A percentile compares a stretch with the other conserved stretches of the same genome.
Conservation (phyloP, 2,113 vertebrate species). For the Microtus ochrogaster region DNA sequence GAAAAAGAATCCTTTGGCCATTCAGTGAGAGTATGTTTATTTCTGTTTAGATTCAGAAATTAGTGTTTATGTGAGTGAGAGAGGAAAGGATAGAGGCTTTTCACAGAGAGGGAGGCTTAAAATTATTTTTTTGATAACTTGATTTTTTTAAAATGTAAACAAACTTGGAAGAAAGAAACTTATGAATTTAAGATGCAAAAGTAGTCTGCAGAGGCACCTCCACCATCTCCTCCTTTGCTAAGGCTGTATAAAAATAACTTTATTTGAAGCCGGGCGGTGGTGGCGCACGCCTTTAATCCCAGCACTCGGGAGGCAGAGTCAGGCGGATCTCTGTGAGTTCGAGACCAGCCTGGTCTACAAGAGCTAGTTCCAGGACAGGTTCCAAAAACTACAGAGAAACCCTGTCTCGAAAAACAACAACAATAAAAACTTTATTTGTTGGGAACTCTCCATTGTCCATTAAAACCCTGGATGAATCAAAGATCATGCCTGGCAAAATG, state of each 20-base stretch:
- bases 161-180: neutral
- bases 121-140: conserved; percentile 27
- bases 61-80: neutral
- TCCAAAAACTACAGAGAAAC: too few relatives aligned
- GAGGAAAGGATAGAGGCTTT: neutral
- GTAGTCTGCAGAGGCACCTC: neutral
- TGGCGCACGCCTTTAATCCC: too few relatives aligned
- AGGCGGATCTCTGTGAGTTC: too few relatives aligned
- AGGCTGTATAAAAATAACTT: neutral
- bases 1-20: neutral
- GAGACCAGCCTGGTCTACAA: too few relatives aligned
- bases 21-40: neutral
- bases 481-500: neutral
- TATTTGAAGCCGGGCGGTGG: too few relatives aligned
- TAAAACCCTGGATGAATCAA: neutral
- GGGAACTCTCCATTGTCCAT: neutral
- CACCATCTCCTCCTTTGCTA: neutral
- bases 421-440: neutral
- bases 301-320: too few relatives aligned
- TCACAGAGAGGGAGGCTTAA: neutral
- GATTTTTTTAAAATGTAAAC: neutral
- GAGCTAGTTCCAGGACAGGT: too few relatives aligned
- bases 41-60: conserved; percentile 36
- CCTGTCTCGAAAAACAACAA: too few relatives aligned
- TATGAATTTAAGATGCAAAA: conserved; percentile 27